A percentile compares a stretch with the other conserved stretches of the same genome.
Evolutionary conservation across 1,140 invertebrate genomes (phyloP).

Genomic region (Rhyacophila brunnea): DNA sequence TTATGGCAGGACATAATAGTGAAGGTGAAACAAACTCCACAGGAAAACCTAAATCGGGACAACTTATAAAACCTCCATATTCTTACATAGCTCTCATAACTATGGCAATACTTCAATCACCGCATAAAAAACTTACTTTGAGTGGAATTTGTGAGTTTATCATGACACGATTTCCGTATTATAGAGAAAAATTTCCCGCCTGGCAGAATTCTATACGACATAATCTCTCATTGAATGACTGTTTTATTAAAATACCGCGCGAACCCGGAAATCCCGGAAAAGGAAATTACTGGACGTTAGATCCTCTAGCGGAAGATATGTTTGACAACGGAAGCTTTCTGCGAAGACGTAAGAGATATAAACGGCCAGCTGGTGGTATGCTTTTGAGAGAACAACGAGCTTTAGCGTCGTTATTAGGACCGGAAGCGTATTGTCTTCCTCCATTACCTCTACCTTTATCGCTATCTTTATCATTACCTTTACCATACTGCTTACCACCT

Average conservation of each 20-base stretch:
- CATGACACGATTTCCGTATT: slow-evolving; percentile 96
- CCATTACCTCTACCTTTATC: slow-evolving; percentile 47
- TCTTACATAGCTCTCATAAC: slow-evolving; percentile 98
- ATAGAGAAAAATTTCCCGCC: slow-evolving; percentile 91
- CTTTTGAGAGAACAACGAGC: slow-evolving; percentile 43
- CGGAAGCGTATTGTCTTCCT: slow-evolving; percentile 48
- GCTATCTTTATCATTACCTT: slow-evolving; percentile 43
- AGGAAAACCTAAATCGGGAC: slow-evolving; percentile 21
- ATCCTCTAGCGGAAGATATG: slow-evolving; percentile 97
- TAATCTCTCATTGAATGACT: slow-evolving; percentile 97
- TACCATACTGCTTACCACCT: slow-evolving; percentile 40
- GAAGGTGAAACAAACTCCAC: neutral
- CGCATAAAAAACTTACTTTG: slow-evolving; percentile 92
- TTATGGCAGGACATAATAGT: slow-evolving; percentile 10
- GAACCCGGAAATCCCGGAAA: slow-evolving; percentile 98
- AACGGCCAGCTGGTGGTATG: slow-evolving; percentile 65
- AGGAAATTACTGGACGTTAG: slow-evolving; percentile 98
- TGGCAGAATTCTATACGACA: slow-evolving; percentile 98
- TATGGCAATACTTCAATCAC: slow-evolving; percentile 97
- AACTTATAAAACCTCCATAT: slow-evolving; percentile 85
- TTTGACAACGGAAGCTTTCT: slow-evolving; percentile 99
- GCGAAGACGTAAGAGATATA: slow-evolving; percentile 91
- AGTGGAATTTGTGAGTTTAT: slow-evolving; percentile 99
- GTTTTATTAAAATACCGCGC: slow-evolving; percentile 97
- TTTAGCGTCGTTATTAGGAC: slow-evolving; percentile 47